These are phyloP conservation scores for Orius insidiosus DNA, from an alignment of 1,140 invertebrate genomes.

Conservation along the genomic window DNA sequence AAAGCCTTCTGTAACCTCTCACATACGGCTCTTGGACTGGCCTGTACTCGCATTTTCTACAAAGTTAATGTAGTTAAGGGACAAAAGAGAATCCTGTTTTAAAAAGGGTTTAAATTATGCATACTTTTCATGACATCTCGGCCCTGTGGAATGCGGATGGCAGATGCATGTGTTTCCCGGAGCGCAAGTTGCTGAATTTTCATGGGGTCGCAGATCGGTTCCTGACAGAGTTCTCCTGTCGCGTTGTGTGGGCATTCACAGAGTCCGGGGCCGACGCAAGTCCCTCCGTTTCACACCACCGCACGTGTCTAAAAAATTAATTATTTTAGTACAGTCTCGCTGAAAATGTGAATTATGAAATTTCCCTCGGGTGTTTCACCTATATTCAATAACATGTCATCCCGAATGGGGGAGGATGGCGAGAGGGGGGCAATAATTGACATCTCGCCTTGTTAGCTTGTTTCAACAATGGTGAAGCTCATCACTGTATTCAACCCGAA, in stretches of 20 bases:
- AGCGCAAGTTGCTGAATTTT: constrained; percentile 23
- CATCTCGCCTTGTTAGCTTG: too few relatives aligned
- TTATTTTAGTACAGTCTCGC: background rate
- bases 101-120: background rate
- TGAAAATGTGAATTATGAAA: too few relatives aligned
- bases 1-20: constrained; percentile 19
- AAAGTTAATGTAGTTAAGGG: constrained; percentile 11
- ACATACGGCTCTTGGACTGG: constrained; percentile 22
- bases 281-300: constrained; percentile 21
- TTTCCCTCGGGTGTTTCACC: too few relatives aligned
- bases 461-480: too few relatives aligned
- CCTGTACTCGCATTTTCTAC: constrained; percentile 22
- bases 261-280: constrained; percentile 21
- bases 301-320: constrained; percentile 18
- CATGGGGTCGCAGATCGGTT: constrained; percentile 23
- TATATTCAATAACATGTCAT: too few relatives aligned
- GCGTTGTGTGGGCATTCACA: constrained; percentile 22
- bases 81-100: too few relatives aligned
- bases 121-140: constrained; percentile 21
- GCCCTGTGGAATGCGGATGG: constrained; percentile 17
- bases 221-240: constrained; percentile 18
- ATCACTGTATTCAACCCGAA: too few relatives aligned
- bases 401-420: background rate
- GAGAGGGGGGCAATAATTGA: constrained; percentile 7
- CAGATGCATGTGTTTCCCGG: constrained; percentile 23